These are phyloP conservation scores for Zaprionus camerounensis DNA, from an alignment of 1,140 invertebrate genomes.

Conservation along the genomic window DNA sequence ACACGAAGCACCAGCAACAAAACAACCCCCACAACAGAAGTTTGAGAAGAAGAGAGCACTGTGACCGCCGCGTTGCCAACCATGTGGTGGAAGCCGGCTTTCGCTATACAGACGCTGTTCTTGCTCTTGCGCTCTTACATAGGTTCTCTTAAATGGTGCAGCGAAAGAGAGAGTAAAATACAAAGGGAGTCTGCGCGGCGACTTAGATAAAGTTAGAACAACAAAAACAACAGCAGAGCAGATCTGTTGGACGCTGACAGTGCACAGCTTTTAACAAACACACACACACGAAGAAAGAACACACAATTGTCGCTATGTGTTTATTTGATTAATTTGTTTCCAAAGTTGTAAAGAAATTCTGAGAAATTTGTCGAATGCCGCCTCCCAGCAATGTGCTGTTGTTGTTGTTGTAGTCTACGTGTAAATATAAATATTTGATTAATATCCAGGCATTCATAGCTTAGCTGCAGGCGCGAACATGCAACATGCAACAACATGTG, in stretches of 20 bases:
- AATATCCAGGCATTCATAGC: slow-evolving; percentile 57
- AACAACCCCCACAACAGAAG: slow-evolving; percentile 34
- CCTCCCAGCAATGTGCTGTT: slow-evolving; percentile 38
- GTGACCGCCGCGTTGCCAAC: slow-evolving; percentile 40
- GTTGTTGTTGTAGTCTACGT: slow-evolving; percentile 44
- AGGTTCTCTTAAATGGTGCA: slow-evolving; percentile 6
- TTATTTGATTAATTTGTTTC: slow-evolving; percentile 78
- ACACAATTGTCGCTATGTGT: slow-evolving; percentile 44
- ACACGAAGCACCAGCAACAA: slow-evolving; percentile 21
- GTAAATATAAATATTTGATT: slow-evolving; percentile 83
- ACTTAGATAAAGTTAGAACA: slow-evolving; percentile 22
- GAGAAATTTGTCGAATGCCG: slow-evolving; percentile 66
- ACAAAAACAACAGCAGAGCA: slow-evolving; percentile 1
- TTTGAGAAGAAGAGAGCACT: neutral
- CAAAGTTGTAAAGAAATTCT: slow-evolving; percentile 73
- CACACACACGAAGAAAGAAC: slow-evolving; percentile 14
- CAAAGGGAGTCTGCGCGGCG: slow-evolving; percentile 45
- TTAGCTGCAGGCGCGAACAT: slow-evolving; percentile 52
- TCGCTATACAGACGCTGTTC: neutral
- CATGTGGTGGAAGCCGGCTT: neutral
- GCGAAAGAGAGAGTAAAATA: neutral
- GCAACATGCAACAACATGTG: slow-evolving; percentile 61
- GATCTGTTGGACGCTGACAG: slow-evolving; percentile 51
- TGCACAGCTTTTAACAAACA: slow-evolving; percentile 60
- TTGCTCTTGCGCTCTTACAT: slow-evolving; percentile 14